Percentiles rank a stretch among this genome's conserved stretches.
Conservation (phyloP, 2,888 invertebrate genomes). For the Caprella mutica region DNA sequence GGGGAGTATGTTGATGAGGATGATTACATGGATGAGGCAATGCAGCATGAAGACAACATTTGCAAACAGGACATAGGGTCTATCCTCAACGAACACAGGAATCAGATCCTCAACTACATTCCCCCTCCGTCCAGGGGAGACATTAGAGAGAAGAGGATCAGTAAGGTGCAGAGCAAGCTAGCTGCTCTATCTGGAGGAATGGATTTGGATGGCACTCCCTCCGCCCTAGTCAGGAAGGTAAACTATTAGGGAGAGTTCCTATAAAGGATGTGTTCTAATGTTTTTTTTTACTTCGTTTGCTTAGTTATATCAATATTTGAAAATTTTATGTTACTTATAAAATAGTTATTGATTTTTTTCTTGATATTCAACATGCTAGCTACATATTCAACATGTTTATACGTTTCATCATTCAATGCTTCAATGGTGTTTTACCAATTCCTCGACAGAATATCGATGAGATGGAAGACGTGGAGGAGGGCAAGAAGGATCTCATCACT, state of each 20-base stretch:
- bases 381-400: too few species aligned
- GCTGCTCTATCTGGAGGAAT: constrained; percentile 31
- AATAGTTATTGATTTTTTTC: not conserved
- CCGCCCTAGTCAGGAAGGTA: constrained; percentile 4
- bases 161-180: constrained; percentile 31
- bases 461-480: constrained; percentile 79
- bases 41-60: constrained; percentile 30
- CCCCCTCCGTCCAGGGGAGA: constrained; percentile 36
- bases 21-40: constrained; percentile 57
- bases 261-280: constrained; percentile 4
- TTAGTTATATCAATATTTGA: not conserved
- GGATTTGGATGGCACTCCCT: constrained; percentile 31
- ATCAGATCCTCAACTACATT: constrained; percentile 60
- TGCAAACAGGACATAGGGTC: constrained; percentile 65
- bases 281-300: not conserved
- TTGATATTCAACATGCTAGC: not conserved
- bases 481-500: constrained; percentile 88
- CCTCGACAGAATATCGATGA: constrained; percentile 45
- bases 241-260: not conserved
- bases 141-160: constrained; percentile 29
- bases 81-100: constrained; percentile 69
- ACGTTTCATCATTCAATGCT: too few species aligned
- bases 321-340: not conserved
- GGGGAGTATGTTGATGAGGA: constrained; percentile 44
- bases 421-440: too few species aligned